A percentile compares a stretch with the other conserved stretches of the same genome.
Evolutionary conservation across 2,888 invertebrate species (phyloP).

Genomic region (Halocaridina rubra): DNA sequence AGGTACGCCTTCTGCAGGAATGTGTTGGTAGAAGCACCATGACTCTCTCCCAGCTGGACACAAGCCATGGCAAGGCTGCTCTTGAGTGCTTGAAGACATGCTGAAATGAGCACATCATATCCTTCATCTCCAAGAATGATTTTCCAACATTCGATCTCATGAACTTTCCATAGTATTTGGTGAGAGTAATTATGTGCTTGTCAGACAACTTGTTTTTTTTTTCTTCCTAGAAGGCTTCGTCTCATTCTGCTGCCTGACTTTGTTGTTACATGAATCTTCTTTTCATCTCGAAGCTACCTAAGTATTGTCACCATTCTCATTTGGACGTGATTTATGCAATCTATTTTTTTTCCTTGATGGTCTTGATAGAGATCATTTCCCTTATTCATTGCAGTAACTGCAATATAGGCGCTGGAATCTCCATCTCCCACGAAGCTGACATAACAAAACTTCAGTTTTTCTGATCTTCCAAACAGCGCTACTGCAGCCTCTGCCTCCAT

Average conservation of each 20-base stretch:
- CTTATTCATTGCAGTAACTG: background rate
- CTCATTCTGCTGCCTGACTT: background rate
- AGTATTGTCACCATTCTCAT: conserved; percentile 1
- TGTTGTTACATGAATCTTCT: background rate
- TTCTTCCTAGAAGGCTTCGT: background rate
- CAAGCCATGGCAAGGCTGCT: background rate
- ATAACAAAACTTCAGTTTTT: too few relatives aligned
- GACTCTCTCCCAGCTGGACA: background rate
- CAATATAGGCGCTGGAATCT: conserved; percentile 27
- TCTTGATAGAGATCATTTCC: background rate
- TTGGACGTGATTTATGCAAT: conserved; percentile 3
- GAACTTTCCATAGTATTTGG: background rate
- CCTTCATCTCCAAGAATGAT: background rate
- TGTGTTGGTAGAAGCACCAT: too few relatives aligned
- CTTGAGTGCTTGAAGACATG: background rate
- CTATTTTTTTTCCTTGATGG: background rate
- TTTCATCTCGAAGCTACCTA: background rate
- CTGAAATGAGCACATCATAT: background rate
- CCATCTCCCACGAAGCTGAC: too few relatives aligned
- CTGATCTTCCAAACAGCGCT: too few relatives aligned
- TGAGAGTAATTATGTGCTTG: background rate
- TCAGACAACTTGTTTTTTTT: background rate
- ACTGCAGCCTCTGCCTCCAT: too few relatives aligned
- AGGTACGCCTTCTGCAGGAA: background rate
- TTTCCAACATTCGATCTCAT: background rate